phyloP scores from a whole-genome alignment of 2,888 invertebrate species.

The Pseudeuparius sepicola region DNA sequence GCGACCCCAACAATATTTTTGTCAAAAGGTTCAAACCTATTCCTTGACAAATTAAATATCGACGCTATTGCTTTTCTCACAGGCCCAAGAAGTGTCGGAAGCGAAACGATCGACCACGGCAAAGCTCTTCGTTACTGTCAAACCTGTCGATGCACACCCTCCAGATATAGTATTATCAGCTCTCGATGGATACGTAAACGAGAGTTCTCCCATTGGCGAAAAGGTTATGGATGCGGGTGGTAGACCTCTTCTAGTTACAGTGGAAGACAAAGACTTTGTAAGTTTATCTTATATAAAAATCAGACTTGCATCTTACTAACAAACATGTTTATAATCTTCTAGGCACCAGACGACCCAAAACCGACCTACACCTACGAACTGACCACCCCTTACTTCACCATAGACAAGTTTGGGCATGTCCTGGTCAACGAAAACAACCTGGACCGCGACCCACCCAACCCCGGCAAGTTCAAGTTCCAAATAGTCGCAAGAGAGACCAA shows the following conservation, averaged over 20 bases:
- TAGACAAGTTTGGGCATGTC: slow-evolving; percentile 61
- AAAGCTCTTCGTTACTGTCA: slow-evolving; percentile 69
- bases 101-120: slow-evolving; percentile 72
- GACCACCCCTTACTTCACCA: slow-evolving; percentile 73
- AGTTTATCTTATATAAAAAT: slow-evolving; percentile 31
- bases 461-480: slow-evolving; percentile 77
- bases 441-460: slow-evolving; percentile 79
- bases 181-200: slow-evolving; percentile 69
- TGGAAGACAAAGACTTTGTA: slow-evolving; percentile 80
- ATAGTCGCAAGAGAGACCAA: slow-evolving; percentile 75
- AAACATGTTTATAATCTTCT: slow-evolving; percentile 25
- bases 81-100: slow-evolving; percentile 75
- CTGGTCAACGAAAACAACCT: slow-evolving; percentile 74
- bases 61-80: no score
- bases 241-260: slow-evolving; percentile 60
- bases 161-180: slow-evolving; percentile 65
- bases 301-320: neutral
- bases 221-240: slow-evolving; percentile 58
- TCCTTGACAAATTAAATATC: no score
- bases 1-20: no score
- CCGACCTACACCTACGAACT: slow-evolving; percentile 74
- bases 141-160: slow-evolving; percentile 79
- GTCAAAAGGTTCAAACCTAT: no score
- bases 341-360: slow-evolving; percentile 70
- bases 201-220: slow-evolving; percentile 79